Evolutionary conservation across 2,797 vertebrate species (phyloP), one percentile per base, ranked within the genome.

Genomic region (Vireo griseus): DNA sequence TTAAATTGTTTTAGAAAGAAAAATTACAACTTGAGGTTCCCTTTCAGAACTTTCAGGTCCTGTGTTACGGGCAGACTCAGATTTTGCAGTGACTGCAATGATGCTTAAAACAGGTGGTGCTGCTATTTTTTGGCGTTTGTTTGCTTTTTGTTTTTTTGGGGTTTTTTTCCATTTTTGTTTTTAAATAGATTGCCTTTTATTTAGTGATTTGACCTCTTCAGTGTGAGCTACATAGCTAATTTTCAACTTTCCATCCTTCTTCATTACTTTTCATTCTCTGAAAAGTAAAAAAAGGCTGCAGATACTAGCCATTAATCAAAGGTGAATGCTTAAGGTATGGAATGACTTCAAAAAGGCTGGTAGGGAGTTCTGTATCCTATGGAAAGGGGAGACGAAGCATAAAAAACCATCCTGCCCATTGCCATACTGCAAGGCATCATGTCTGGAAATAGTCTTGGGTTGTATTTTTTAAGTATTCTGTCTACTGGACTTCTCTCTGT

Each of bases 371-470:
- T 55, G 10, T 18, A 3, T 12, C 9, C 51, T 68, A 62, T 3
- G 18, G 45, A 88, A 62, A 44, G 13, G 28, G 47, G 51, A 44
- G 37, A 31, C 47, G 37, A 75, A 79, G 22, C 37, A 28, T 47
- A n/a, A 72, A 79, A 76, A 3, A 0, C 0, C 4, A 1, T 54
- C 17, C 24, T 84, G 68, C 45, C 68, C 5, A 0, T 40, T 68
- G 54, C 26, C 20, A 7, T 54, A 21, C 11, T 86, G 40, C 28
- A 57, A 52, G 28, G 39, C 78, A 31, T 62, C 33, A 25, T 0
- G 2, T 58, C 50, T 92, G n/a, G 58, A 63, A 91, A 26, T 45
- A 76, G 40, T 58, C n/a, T 66, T 50, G 26, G 10, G 5, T 39
- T 83, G n/a, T 61, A 29, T 66, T 88, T 73, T 79, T 83, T 9